Evolutionary conservation across 1,140 invertebrate genomes (phyloP).

Genomic region (Gryllus bimaculatus): DNA sequence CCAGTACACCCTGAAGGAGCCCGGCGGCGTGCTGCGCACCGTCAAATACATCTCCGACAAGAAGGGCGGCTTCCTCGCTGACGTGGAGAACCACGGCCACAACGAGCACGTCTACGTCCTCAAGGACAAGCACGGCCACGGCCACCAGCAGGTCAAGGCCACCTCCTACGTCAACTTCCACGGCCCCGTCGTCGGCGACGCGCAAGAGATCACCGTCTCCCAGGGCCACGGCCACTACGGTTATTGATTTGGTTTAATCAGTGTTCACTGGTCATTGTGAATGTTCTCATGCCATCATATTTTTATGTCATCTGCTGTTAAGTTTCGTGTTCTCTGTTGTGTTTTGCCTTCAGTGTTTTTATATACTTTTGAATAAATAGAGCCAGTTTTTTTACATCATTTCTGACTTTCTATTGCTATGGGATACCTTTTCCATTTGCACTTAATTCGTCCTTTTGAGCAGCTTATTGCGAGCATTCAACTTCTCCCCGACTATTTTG

Average conservation of each 20-base stretch:
- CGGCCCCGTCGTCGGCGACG: conserved; percentile 35
- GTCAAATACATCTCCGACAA: conserved; percentile 26
- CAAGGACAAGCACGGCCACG: background rate
- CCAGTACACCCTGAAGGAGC: conserved; percentile 30
- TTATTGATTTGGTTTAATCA: background rate
- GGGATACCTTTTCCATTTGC: no score
- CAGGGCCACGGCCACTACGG: background rate
- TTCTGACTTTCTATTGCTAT: no score
- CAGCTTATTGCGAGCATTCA: no score
- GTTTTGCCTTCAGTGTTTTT: no score
- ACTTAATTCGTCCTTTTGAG: no score
- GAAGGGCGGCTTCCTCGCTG: conserved; percentile 32
- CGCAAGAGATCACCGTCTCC: conserved; percentile 26
- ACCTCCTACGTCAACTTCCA: conserved; percentile 38
- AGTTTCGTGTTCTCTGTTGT: no score
- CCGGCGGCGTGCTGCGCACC: conserved; percentile 24
- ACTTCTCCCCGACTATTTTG: no score
- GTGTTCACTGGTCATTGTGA: no score
- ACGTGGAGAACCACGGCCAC: conserved; percentile 8
- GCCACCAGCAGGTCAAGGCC: conserved; percentile 26
- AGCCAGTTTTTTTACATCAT: no score
- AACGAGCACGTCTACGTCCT: conserved; percentile 15
- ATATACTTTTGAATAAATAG: no score
- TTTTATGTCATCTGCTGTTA: no score
- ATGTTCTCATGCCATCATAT: no score